These are phyloP conservation scores for Formica selysi DNA, from an alignment of 1,140 invertebrate genomes.

Conservation along the genomic window DNA sequence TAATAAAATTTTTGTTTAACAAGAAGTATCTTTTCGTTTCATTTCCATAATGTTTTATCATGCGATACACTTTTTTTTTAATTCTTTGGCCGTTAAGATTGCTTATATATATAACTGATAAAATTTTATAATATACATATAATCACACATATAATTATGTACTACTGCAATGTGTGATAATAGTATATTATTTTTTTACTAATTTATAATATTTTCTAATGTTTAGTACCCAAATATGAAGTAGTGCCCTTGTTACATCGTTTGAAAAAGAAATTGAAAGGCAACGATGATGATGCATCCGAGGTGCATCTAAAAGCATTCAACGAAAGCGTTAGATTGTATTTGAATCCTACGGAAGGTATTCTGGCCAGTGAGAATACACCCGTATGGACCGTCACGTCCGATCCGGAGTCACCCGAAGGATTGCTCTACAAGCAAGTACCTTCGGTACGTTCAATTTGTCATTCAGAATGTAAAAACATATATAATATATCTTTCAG, in stretches of 20 bases:
- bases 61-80: not conserved
- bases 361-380: conserved; percentile 74
- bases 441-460: conserved; percentile 68
- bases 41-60: not conserved
- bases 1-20: not conserved
- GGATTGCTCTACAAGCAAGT: conserved; percentile 73
- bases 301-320: conserved; percentile 73
- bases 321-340: conserved; percentile 70
- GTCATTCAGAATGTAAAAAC: not conserved
- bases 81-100: not conserved
- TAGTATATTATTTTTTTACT: not conserved
- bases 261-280: not conserved
- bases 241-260: conserved; percentile 72
- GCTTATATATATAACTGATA: not conserved
- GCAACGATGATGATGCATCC: conserved; percentile 1
- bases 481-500: not conserved
- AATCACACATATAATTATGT: not conserved
- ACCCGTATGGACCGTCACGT: conserved; percentile 75
- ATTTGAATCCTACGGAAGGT: conserved; percentile 76
- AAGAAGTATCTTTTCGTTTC: not conserved
- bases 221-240: conserved; percentile 79
- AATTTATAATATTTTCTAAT: not conserved
- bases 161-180: not conserved
- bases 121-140: not conserved
- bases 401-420: conserved; percentile 60